phyloP scores from a whole-genome alignment of 1,140 invertebrate genomes.

The Drosophila mojavensis region DNA sequence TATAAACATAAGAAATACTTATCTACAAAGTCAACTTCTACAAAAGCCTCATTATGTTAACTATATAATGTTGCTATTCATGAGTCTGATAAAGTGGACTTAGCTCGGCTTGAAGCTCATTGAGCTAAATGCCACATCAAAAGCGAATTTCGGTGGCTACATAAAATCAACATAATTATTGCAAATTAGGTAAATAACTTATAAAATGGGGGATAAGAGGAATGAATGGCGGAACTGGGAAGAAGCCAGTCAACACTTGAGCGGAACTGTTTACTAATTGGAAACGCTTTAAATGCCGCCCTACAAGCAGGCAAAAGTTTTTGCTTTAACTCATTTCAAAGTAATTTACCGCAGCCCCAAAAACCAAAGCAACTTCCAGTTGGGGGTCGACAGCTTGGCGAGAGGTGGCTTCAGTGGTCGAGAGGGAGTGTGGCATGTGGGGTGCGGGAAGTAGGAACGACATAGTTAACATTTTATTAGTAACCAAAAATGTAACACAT shows the following conservation, averaged over 20 bases:
- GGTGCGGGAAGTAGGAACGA: neutral
- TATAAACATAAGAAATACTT: too few relatives aligned
- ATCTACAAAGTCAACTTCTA: neutral
- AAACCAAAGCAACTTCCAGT: conserved; percentile 36
- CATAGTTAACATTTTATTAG: conserved; percentile 75
- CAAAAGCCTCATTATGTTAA: conserved; percentile 7
- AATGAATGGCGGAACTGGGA: too few relatives aligned
- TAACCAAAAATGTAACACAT: conserved; percentile 80
- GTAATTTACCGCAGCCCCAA: conserved; percentile 70
- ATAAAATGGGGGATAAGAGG: conserved; percentile 1
- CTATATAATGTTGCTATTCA: neutral
- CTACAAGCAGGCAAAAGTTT: conserved; percentile 55
- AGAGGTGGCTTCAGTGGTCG: neutral
- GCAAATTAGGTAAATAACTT: conserved; percentile 72
- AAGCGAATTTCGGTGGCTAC: conserved; percentile 46
- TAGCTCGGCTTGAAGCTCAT: neutral
- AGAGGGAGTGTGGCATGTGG: neutral
- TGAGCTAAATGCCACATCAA: conserved; percentile 36
- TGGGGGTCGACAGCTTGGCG: neutral
- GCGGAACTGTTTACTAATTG: conserved; percentile 58
- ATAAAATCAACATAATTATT: conserved; percentile 80
- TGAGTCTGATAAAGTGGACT: conserved; percentile 1
- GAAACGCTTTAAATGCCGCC: conserved; percentile 60
- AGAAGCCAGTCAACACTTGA: conserved; percentile 22
- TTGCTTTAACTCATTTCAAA: conserved; percentile 68